Conservation (phyloP, 2,113 vertebrate genomes). For the rabbit (Oryctolagus cuniculus) region mOryCun1.1 NC_091441.1:51513501-51514000, state of each 20-base stretch:
- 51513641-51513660: neutral
- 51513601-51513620: conserved; percentile 19
- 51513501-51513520: neutral
- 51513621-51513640: conserved; percentile 18
- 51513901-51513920: too few species aligned
- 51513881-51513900: neutral
- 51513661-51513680: neutral
- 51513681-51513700: neutral
- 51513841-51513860: neutral
- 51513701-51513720: neutral
- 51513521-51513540: neutral
- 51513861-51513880: neutral
- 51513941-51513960: too few species aligned
- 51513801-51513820: neutral
- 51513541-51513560: conserved; percentile 1
- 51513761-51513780: neutral
- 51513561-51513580: neutral
- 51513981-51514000: too few species aligned
- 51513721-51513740: neutral
- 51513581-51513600: neutral
- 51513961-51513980: too few species aligned
- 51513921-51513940: too few species aligned
- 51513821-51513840: neutral
- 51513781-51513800: neutral
- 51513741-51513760: neutral